Percentiles rank a stretch among this genome's conserved stretches.
phyloP scores from a whole-genome alignment of 2,797 vertebrate genomes.

The Capromys pilorides region DNA sequence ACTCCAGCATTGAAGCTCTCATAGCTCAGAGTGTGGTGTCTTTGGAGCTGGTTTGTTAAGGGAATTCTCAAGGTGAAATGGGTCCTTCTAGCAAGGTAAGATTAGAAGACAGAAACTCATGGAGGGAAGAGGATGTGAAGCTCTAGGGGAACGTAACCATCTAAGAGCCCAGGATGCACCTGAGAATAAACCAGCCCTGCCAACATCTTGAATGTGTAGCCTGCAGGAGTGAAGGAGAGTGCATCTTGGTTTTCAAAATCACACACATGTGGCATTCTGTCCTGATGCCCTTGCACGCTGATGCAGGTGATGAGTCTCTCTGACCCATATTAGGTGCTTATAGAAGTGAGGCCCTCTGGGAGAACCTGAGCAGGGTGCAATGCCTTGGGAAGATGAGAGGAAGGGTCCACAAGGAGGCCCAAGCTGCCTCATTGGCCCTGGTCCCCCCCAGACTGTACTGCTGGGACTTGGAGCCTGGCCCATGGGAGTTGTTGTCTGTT shows the following conservation, averaged over 20 bases:
- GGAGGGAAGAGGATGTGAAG: neutral
- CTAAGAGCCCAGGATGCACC: neutral
- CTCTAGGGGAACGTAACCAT: neutral
- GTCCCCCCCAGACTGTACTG: no score
- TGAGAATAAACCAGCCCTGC: neutral
- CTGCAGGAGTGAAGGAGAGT: neutral
- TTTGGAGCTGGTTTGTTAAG: neutral
- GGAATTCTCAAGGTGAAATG: neutral
- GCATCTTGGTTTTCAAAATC: neutral
- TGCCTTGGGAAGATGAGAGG: neutral
- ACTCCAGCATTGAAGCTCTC: neutral
- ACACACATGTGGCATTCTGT: neutral
- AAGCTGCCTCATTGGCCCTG: neutral
- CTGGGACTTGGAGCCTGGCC: neutral
- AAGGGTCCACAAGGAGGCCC: no score
- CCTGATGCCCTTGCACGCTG: neutral
- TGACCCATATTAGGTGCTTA: neutral
- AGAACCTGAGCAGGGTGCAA: neutral
- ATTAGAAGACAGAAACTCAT: neutral
- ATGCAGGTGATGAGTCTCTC: neutral
- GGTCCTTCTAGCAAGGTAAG: constrained; percentile 2
- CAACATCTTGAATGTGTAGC: neutral
- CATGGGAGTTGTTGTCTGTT: neutral
- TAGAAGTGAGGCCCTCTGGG: neutral
- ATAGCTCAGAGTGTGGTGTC: neutral